Conservation (phyloP, 2,113 vertebrate species). For the Ascaphus truei region DNA sequence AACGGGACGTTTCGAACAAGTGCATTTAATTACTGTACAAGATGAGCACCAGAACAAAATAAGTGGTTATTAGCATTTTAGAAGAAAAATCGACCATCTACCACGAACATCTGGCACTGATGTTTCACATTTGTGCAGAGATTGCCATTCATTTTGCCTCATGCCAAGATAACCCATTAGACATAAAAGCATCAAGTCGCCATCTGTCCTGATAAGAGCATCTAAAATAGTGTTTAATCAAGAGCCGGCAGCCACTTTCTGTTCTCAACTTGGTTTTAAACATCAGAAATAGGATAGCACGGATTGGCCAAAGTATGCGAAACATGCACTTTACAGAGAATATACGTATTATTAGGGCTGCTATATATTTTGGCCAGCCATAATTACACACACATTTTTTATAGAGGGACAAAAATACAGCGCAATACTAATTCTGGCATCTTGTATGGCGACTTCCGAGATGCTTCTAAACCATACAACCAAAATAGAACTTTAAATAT, state of each 20-base stretch:
- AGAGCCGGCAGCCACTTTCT: constrained; percentile 1
- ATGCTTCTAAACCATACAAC: neutral
- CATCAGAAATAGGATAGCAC: neutral
- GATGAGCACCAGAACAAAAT: neutral
- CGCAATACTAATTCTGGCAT: neutral
- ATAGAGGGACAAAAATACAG: neutral
- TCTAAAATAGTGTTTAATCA: constrained; percentile 21
- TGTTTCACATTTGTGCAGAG: neutral
- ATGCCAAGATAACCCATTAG: constrained; percentile 5
- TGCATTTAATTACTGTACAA: constrained; percentile 1
- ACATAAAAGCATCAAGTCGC: constrained; percentile 11
- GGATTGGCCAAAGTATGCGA: neutral
- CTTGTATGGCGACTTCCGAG: neutral
- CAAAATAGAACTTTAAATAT: constrained; percentile 22
- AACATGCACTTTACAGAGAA: constrained; percentile 11
- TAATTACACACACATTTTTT: constrained; percentile 16
- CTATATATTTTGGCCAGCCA: neutral
- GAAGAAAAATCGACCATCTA: constrained; percentile 13
- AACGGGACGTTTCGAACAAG: neutral
- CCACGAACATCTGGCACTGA: constrained; percentile 10
- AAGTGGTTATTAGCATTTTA: constrained; percentile 26
- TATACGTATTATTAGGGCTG: constrained; percentile 1
- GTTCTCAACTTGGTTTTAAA: neutral
- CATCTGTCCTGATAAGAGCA: neutral
- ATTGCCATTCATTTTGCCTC: constrained; percentile 15